These are phyloP conservation scores for Catonia carolina DNA, from an alignment of 2,888 invertebrate genomes.

Conservation along the genomic window DNA sequence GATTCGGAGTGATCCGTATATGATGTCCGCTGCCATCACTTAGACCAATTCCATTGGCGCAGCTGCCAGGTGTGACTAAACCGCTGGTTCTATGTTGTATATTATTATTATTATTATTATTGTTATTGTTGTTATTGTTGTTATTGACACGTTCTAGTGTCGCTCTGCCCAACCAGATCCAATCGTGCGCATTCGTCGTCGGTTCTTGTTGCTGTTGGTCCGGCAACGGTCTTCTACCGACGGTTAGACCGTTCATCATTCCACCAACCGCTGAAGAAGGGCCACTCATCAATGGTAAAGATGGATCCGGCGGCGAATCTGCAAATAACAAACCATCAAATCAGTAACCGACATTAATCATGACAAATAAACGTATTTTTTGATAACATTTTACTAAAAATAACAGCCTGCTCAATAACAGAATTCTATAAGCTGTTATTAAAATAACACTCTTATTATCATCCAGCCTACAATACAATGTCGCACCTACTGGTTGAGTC, in stretches of 20 bases:
- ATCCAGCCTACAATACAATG: too few species aligned
- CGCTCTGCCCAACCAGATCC: conserved; percentile 90
- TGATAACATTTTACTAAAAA: too few species aligned
- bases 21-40: conserved; percentile 42
- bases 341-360: too few species aligned
- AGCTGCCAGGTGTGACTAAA: too few species aligned
- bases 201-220: conserved; percentile 50
- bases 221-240: conserved; percentile 32
- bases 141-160: conserved; percentile 50
- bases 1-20: conserved; percentile 76
- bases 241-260: conserved; percentile 14
- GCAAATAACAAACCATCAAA: too few species aligned
- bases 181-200: conserved; percentile 86
- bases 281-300: conserved; percentile 1
- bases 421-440: too few species aligned
- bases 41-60: too few species aligned
- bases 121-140: conserved; percentile 37
- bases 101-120: conserved; percentile 30
- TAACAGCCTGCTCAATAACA: too few species aligned
- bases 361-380: too few species aligned
- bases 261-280: conserved; percentile 20
- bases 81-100: conserved; percentile 7
- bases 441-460: too few species aligned
- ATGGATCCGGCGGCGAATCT: neutral
- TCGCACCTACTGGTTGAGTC: too few species aligned